Conservation (phyloP, 2,797 vertebrate species). For the Notoglanidium macrostoma region DNA sequence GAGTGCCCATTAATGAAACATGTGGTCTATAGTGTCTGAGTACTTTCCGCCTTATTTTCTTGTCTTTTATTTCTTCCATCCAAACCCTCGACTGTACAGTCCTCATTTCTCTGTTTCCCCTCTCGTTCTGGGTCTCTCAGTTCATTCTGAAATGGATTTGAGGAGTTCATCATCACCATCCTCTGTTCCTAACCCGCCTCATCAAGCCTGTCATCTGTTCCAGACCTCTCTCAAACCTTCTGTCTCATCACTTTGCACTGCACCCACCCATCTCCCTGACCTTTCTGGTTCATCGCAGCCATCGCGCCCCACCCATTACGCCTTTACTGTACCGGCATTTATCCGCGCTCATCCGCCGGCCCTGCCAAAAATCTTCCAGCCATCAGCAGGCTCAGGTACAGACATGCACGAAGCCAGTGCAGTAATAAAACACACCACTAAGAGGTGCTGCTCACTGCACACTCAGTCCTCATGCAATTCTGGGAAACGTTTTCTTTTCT, state of each 20-base stretch:
- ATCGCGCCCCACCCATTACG: slow-evolving; percentile 62
- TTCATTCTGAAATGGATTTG: slow-evolving; percentile 63
- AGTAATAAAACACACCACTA: slow-evolving; percentile 9
- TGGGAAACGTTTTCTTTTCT: not conserved
- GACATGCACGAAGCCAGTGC: not conserved
- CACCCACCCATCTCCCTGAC: slow-evolving; percentile 21
- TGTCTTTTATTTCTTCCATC: slow-evolving; percentile 15
- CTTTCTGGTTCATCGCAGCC: slow-evolving; percentile 45
- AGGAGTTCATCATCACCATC: slow-evolving; percentile 58
- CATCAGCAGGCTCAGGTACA: slow-evolving; percentile 72
- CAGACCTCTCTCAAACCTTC: slow-evolving; percentile 56
- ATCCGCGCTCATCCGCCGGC: slow-evolving; percentile 71
- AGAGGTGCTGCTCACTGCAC: slow-evolving; percentile 16
- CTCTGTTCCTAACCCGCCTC: slow-evolving; percentile 62
- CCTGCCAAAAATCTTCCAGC: slow-evolving; percentile 80
- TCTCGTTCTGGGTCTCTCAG: slow-evolving; percentile 48
- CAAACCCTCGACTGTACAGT: slow-evolving; percentile 19
- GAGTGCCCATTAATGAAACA: not conserved
- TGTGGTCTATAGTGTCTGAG: not conserved
- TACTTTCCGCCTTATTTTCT: slow-evolving; percentile 32
- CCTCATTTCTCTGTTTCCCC: slow-evolving; percentile 27
- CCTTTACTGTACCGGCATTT: slow-evolving; percentile 72
- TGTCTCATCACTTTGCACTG: slow-evolving; percentile 39
- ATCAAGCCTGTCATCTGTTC: slow-evolving; percentile 53
- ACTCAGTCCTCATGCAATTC: not conserved